phyloP scores from a whole-genome alignment of 2,797 vertebrate genomes.

The Dallia pectoralis region DNA sequence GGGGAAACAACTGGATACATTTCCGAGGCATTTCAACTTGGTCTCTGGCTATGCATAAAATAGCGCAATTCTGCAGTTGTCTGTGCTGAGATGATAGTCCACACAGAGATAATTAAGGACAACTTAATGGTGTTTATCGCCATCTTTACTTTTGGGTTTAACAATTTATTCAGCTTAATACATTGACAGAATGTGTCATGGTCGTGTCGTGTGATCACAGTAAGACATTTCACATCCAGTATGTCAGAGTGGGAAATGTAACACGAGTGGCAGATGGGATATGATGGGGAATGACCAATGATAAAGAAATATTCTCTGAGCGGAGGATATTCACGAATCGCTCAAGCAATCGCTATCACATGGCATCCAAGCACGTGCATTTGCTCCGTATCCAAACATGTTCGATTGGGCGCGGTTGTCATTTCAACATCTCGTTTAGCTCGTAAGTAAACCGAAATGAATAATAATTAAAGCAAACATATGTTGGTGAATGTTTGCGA shows the following conservation, averaged over 20 bases:
- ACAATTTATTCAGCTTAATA: background rate
- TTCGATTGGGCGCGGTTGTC: too few species aligned
- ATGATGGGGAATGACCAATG: conserved; percentile 19
- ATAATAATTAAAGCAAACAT: too few species aligned
- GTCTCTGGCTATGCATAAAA: background rate
- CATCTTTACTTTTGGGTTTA: background rate
- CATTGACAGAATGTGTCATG: conserved; percentile 1
- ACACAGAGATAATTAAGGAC: background rate
- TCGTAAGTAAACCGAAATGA: too few species aligned
- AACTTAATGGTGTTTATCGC: background rate
- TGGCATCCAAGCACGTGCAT: conserved; percentile 16
- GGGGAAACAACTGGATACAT: background rate
- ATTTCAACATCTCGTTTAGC: too few species aligned
- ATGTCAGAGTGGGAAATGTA: conserved; percentile 7
- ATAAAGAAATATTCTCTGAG: conserved; percentile 5
- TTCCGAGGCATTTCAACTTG: background rate
- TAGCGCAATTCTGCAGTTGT: background rate
- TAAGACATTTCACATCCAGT: background rate
- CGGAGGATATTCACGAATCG: conserved; percentile 22
- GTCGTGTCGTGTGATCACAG: background rate
- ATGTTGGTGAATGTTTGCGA: too few species aligned
- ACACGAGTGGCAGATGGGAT: background rate
- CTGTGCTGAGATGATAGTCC: background rate
- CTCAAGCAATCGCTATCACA: conserved; percentile 9
- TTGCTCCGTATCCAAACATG: conserved; percentile 10